Percentiles rank a stretch among this genome's conserved stretches.
Conservation (phyloP, 1,140 invertebrate genomes). For the Melitaea cinxia region DNA sequence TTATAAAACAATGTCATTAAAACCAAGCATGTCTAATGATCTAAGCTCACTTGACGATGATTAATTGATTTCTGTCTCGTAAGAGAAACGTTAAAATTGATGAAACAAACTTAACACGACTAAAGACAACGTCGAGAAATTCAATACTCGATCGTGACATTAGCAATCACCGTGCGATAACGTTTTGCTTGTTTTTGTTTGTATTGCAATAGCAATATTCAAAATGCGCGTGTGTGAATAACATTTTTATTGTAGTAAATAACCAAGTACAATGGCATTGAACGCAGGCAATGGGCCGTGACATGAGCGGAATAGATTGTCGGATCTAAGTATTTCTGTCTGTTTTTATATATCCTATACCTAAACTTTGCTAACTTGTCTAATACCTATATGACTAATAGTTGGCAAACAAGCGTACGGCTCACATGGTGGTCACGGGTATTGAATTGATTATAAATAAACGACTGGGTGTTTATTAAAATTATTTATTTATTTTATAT, state of each 20-base stretch:
- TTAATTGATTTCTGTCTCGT: neutral
- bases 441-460: neutral
- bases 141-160: neutral
- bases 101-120: neutral
- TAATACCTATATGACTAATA: neutral
- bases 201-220: constrained; percentile 2
- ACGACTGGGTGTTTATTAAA: no score
- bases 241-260: constrained; percentile 19
- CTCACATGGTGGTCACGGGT: no score
- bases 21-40: neutral
- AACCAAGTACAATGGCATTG: constrained; percentile 44
- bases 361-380: neutral
- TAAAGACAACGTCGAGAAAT: neutral
- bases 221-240: constrained; percentile 17
- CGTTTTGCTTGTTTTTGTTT: no score
- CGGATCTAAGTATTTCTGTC: constrained; percentile 27
- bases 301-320: constrained; percentile 34
- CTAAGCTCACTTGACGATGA: constrained; percentile 13
- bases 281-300: constrained; percentile 52
- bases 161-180: neutral
- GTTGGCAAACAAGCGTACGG: neutral
- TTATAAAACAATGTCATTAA: no score
- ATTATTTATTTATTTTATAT: no score
- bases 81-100: constrained; percentile 17
- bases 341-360: neutral